Percentiles rank a stretch among this genome's conserved stretches.
These are phyloP conservation scores for Sipha flava DNA, from an alignment of 1,140 invertebrate genomes.

Conservation along the genomic window DNA sequence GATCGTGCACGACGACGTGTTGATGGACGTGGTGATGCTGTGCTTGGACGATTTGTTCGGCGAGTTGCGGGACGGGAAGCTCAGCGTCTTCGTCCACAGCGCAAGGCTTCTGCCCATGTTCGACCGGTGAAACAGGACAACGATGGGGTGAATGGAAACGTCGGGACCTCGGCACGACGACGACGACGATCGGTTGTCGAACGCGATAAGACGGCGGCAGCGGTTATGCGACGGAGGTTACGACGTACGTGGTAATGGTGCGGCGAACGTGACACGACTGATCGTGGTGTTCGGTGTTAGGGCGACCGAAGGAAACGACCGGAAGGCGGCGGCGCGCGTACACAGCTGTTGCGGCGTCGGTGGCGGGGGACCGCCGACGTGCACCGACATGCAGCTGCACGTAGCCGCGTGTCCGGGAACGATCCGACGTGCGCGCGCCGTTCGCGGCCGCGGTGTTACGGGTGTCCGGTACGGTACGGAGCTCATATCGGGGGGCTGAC, in stretches of 20 bases:
- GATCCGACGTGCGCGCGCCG: too few relatives aligned
- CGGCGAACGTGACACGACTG: neutral
- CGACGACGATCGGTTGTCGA: neutral
- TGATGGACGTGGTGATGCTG: conserved; percentile 31
- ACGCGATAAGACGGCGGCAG: neutral
- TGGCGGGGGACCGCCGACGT: neutral
- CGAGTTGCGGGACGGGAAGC: conserved; percentile 69
- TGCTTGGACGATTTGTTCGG: conserved; percentile 50
- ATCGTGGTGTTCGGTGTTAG: neutral
- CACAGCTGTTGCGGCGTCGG: neutral
- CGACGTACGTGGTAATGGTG: too few relatives aligned
- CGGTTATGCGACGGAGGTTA: too few relatives aligned
- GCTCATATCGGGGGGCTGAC: too few relatives aligned
- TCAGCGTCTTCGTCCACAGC: conserved; percentile 79
- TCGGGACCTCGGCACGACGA: neutral
- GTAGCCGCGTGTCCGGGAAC: neutral
- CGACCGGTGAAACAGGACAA: neutral
- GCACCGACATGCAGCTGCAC: neutral
- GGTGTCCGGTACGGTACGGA: too few relatives aligned
- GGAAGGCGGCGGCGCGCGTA: neutral
- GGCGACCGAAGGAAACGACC: neutral
- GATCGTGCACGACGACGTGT: conserved; percentile 22
- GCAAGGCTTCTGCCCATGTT: conserved; percentile 73
- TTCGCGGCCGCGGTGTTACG: too few relatives aligned
- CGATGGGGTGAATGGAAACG: neutral